Evolutionary conservation across 2,113 vertebrate species (phyloP).

Genomic region (Fregetta grallaria): DNA sequence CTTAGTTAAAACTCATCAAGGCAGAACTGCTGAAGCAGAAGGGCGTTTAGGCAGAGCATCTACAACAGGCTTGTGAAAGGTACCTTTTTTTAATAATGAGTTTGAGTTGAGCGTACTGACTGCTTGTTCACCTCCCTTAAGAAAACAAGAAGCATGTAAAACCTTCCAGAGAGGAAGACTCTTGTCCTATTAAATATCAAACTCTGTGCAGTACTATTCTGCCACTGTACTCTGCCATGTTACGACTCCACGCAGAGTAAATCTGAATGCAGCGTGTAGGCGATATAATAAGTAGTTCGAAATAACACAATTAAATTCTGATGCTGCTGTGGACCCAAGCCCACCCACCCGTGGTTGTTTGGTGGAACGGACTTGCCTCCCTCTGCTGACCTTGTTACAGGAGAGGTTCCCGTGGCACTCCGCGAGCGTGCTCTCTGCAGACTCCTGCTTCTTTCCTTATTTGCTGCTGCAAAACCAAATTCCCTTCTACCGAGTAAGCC

Average conservation of each 20-base stretch:
- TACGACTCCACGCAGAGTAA: not conserved
- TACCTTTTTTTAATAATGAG: not conserved
- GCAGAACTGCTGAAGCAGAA: not conserved
- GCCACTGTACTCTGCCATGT: rapidly evolving
- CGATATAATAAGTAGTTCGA: rapidly evolving
- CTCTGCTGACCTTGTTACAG: not conserved
- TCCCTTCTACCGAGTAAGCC: not conserved
- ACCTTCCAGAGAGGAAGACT: not conserved
- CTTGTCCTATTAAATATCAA: not conserved
- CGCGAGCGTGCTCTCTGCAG: not conserved
- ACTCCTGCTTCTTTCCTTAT: not conserved
- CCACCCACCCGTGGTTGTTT: rapidly evolving
- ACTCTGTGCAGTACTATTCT: not conserved
- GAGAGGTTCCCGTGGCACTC: not conserved
- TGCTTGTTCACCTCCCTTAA: not conserved
- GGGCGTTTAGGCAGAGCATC: not conserved
- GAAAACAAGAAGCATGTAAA: not conserved
- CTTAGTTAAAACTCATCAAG: not conserved
- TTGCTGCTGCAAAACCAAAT: constrained; percentile 28
- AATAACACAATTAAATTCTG: rapidly evolving
- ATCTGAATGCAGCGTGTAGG: rapidly evolving
- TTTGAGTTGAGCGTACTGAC: not conserved
- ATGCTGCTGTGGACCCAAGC: not conserved
- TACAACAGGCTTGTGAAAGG: not conserved
- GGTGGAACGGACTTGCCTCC: not conserved